phyloP scores from a whole-genome alignment of 2,797 vertebrate genomes.

The Clarias pachynema region DNA sequence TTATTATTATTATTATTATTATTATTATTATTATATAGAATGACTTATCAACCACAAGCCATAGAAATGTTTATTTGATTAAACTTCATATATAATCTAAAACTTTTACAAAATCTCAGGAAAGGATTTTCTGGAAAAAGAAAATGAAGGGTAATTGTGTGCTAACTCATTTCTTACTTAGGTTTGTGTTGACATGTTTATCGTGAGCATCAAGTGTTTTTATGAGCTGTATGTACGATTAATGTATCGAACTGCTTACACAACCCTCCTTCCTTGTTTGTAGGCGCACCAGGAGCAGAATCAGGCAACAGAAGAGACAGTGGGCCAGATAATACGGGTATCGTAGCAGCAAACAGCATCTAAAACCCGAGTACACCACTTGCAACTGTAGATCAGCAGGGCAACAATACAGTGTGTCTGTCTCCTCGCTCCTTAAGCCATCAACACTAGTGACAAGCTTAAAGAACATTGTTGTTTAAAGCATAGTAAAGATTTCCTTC shows the following conservation, averaged over 20 bases:
- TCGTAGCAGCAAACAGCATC: slow-evolving; percentile 75
- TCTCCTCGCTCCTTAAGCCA: background rate
- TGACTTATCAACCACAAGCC: background rate
- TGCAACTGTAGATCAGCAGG: slow-evolving; percentile 25
- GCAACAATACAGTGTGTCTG: slow-evolving; percentile 16
- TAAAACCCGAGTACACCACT: slow-evolving; percentile 17
- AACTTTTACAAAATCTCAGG: no score
- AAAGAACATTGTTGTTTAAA: background rate
- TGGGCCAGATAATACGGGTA: slow-evolving; percentile 93
- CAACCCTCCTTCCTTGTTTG: slow-evolving; percentile 20
- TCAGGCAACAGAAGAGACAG: slow-evolving; percentile 86
- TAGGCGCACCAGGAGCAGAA: slow-evolving; percentile 79
- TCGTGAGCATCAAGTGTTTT: slow-evolving; percentile 24
- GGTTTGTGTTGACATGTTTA: background rate
- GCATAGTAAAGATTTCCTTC: background rate
- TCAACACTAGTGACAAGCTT: slow-evolving; percentile 10
- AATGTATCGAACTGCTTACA: slow-evolving; percentile 32
- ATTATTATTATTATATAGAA: background rate
- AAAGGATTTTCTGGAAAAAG: no score
- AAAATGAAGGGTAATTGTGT: background rate
- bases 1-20: no score
- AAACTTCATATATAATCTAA: background rate
- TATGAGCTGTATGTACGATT: slow-evolving; percentile 31
- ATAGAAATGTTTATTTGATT: background rate
- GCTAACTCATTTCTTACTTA: background rate